Evolutionary conservation across 2,113 vertebrate species (phyloP), one percentile per base, ranked within the genome.

Genomic region (Lamprotornis superbus): DNA sequence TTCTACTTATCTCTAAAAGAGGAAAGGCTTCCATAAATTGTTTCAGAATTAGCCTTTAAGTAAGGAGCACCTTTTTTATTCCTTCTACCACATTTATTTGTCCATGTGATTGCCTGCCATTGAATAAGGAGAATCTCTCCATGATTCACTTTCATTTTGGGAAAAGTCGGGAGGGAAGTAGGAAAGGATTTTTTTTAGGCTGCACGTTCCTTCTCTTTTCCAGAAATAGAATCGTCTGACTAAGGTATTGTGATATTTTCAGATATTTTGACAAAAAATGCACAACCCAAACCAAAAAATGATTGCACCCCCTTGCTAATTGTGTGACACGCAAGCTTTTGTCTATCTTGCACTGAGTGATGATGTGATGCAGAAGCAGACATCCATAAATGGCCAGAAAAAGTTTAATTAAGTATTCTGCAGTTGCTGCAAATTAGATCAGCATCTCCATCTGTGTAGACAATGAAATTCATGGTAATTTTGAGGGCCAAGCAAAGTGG

Each of bases 311-410:
- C 56, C 46, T 93, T 96, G 79, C 40, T 88, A 49, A 83, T 70
- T 76, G 20, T 86, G 44, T 97, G 92, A 90, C 88, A 96, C 95
- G 97, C 68, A 87, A 94, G 90, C 90, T 74, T 97, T 96, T 97
- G 80, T 85, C 75, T 94, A 0, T 90, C 42, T 83, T 74, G 30
- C 33, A 13, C 42, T 77, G 79, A 35, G 27, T 77, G 95, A 95
- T 91, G 92, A 92, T 80, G 53, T 5, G 67, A 35, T 69, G 93
- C 63, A 95, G 93, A 93, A 89, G 75, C 80, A 90, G 70, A 63
- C 59, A 95, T 85, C 80, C 90, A 61, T 23, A 94, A 88, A 95
- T 94, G 79, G 79, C 67, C 85, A 96, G 90, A 96, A 97, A 93
- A 96, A 86, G 88, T 88, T 86, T 92, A 85, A 90, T 93, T 89